A percentile compares a stretch with the other conserved stretches of the same genome.
Evolutionary conservation across 1,140 invertebrate genomes (phyloP).

Genomic region (Anoplolepis gracilipes): DNA sequence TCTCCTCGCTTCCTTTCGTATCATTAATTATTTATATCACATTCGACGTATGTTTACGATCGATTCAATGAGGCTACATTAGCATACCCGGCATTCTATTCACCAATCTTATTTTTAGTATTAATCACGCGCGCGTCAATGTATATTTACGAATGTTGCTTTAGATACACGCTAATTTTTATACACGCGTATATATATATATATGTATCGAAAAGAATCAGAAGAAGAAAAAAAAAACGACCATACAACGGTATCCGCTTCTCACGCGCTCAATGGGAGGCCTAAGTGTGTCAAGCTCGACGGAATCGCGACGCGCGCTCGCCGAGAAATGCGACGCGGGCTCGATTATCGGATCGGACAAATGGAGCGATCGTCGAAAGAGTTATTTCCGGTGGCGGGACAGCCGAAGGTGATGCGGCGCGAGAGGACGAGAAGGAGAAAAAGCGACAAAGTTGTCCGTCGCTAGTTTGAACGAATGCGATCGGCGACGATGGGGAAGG

Average conservation of each 20-base stretch:
- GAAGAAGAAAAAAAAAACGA: constrained; percentile 6
- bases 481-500: neutral
- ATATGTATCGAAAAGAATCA: too few species aligned
- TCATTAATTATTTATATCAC: constrained; percentile 34
- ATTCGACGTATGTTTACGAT: neutral
- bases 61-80: neutral
- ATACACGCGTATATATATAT: neutral
- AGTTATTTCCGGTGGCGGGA: constrained; percentile 63
- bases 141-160: neutral
- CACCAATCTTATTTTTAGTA: constrained; percentile 17
- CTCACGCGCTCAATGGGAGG: constrained; percentile 33
- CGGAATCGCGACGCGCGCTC: neutral
- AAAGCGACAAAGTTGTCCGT: constrained; percentile 65
- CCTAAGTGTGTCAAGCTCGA: constrained; percentile 44
- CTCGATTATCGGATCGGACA: constrained; percentile 42
- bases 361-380: constrained; percentile 59
- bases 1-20: neutral
- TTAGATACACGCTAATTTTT: constrained; percentile 18
- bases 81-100: neutral
- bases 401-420: constrained; percentile 42
- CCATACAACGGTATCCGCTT: constrained; percentile 40
- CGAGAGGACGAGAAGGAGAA: constrained; percentile 38
- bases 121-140: neutral
- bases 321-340: neutral
- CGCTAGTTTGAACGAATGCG: constrained; percentile 65